Evolutionary conservation across 2,113 vertebrate species (phyloP).

Genomic region (Protomyctophum bolini): DNA sequence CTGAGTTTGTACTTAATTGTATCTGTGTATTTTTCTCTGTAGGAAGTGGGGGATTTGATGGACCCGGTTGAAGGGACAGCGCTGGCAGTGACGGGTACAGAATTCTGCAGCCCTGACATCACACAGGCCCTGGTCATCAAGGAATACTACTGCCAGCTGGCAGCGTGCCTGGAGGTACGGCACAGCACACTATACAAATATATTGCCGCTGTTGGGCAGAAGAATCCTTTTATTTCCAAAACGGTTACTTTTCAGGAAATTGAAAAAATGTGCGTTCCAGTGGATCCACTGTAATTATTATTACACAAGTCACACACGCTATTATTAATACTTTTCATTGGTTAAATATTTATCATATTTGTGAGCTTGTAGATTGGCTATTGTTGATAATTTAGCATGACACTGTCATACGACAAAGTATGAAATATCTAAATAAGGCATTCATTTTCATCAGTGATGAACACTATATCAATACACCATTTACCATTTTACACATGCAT

Average conservation of each 20-base stretch:
- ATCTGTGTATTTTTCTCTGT: conserved; percentile 2
- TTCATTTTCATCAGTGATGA: no score
- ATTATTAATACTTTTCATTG: no score
- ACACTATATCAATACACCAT: background rate
- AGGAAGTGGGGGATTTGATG: conserved; percentile 64
- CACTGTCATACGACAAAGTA: no score
- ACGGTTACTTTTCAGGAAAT: no score
- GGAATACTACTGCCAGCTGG: conserved; percentile 74
- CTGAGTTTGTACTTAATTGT: conserved; percentile 30
- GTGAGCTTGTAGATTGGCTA: no score
- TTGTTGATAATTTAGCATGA: no score
- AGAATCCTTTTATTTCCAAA: conserved; percentile 2
- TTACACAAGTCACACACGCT: no score
- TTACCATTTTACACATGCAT: background rate
- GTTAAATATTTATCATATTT: no score
- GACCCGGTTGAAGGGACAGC: conserved; percentile 47
- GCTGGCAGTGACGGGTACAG: conserved; percentile 45
- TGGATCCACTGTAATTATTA: no score
- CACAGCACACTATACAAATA: conserved; percentile 39
- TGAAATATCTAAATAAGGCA: no score
- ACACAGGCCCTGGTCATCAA: conserved; percentile 66
- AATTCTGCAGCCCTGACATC: conserved; percentile 74
- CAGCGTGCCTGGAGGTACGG: conserved; percentile 73
- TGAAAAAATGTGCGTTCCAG: no score
- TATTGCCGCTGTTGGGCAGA: conserved; percentile 18